Evolutionary conservation across 1,140 invertebrate genomes (phyloP).

Genomic region (Brachionus koreanus): DNA sequence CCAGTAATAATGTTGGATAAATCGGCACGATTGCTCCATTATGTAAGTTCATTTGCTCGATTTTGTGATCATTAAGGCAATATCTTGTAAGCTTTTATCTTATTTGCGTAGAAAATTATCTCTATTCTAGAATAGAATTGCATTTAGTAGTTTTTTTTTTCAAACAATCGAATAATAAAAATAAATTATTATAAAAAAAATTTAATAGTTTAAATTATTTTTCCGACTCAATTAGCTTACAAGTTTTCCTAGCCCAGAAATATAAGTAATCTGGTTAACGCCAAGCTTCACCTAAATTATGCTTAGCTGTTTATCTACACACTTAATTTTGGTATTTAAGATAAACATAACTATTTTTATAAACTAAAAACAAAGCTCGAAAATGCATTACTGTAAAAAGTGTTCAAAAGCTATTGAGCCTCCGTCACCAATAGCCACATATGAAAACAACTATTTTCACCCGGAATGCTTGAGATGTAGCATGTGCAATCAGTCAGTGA

Average conservation of each 20-base stretch:
- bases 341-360: background rate
- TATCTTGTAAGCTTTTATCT: background rate
- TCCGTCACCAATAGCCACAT: constrained; percentile 33
- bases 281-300: background rate
- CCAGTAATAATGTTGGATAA: background rate
- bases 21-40: background rate
- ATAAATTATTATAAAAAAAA: constrained; percentile 22
- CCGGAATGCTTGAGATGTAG: constrained; percentile 22
- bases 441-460: constrained; percentile 32
- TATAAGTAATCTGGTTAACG: background rate
- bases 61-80: background rate
- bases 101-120: constrained; percentile 12
- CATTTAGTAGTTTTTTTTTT: constrained; percentile 1
- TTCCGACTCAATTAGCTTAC: constrained; percentile 21
- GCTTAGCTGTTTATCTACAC: background rate
- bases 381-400: constrained; percentile 30
- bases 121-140: background rate
- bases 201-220: constrained; percentile 24
- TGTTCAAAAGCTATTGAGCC: constrained; percentile 16
- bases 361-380: background rate
- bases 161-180: background rate
- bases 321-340: constrained; percentile 15
- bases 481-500: background rate
- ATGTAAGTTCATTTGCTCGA: background rate
- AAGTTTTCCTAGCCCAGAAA: background rate